Conservation (phyloP, 2,113 vertebrate genomes). For the Actenoides hombroni region DNA sequence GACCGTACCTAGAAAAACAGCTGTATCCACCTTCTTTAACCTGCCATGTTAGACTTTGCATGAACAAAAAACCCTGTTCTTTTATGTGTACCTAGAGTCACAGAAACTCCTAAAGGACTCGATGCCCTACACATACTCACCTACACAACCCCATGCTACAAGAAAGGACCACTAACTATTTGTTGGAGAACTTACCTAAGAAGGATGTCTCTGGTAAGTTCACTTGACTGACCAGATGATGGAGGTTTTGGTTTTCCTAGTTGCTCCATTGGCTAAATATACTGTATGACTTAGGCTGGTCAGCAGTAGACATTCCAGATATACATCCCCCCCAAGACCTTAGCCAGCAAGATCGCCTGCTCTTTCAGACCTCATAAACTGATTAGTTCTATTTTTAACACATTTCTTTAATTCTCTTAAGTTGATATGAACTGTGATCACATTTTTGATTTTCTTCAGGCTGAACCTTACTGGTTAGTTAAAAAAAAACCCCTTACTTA, state of each 20-base stretch:
- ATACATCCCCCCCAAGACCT: not conserved
- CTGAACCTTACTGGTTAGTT: too few species aligned
- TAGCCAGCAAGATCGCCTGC: not conserved
- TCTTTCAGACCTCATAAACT: not conserved
- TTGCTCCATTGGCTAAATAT: not conserved
- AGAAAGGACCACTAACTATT: not conserved
- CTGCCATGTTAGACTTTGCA: not conserved
- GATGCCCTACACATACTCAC: accelerated
- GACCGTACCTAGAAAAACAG: not conserved
- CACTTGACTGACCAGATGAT: not conserved
- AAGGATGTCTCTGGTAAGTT: not conserved
- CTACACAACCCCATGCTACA: not conserved
- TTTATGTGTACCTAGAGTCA: not conserved
- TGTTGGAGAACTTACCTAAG: not conserved
- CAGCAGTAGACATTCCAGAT: not conserved
- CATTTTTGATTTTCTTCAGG: not conserved
- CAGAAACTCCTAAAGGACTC: not conserved
- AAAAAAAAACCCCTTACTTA: too few species aligned
- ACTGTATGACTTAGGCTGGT: not conserved
- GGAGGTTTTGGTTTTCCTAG: not conserved
- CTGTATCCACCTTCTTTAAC: not conserved
- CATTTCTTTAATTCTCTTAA: not conserved
- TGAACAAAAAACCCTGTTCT: not conserved
- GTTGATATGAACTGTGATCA: not conserved
- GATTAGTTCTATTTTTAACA: not conserved